Evolutionary conservation across 2,888 invertebrate species (phyloP).

Genomic region (Drosophila algonquin): DNA sequence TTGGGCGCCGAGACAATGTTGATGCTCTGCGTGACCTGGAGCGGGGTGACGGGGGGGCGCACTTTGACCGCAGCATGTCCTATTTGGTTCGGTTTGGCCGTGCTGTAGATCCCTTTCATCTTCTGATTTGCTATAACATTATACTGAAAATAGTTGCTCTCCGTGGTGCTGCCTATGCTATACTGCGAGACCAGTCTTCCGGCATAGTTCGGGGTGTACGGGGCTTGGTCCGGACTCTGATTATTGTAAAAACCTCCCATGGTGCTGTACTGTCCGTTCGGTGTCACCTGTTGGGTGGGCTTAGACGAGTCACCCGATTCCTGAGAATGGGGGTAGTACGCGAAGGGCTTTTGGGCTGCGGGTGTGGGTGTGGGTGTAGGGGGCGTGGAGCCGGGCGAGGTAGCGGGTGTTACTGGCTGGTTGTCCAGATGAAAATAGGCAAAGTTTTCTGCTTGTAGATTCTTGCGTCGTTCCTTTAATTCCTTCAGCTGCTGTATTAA

Average conservation of each 20-base stretch:
- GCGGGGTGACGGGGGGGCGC: slow-evolving; percentile 63
- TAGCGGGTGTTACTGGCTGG: slow-evolving; percentile 51
- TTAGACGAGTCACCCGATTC: slow-evolving; percentile 32
- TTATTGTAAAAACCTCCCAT: slow-evolving; percentile 86
- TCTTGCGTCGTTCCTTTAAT: slow-evolving; percentile 80
- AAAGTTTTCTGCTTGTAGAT: slow-evolving; percentile 81
- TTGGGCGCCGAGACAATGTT: slow-evolving; percentile 78
- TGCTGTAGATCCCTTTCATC: slow-evolving; percentile 80
- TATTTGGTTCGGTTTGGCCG: slow-evolving; percentile 68
- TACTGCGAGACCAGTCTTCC: slow-evolving; percentile 78
- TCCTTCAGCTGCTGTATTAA: slow-evolving; percentile 80
- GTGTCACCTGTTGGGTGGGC: slow-evolving; percentile 81
- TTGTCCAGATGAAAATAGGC: slow-evolving; percentile 84
- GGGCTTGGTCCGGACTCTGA: slow-evolving; percentile 32
- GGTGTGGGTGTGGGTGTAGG: slow-evolving; percentile 51
- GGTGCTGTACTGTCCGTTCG: slow-evolving; percentile 86
- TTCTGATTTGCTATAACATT: slow-evolving; percentile 83
- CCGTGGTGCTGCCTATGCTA: slow-evolving; percentile 79
- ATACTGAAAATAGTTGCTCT: slow-evolving; percentile 83
- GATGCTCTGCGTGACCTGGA: slow-evolving; percentile 73
- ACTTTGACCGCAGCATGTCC: slow-evolving; percentile 51
- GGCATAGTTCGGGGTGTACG: slow-evolving; percentile 41
- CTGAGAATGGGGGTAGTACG: slow-evolving; percentile 44
- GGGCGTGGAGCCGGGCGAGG: neutral
- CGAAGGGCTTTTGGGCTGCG: slow-evolving; percentile 29